phyloP scores from a whole-genome alignment of 2,888 invertebrate genomes.

The Dryomyza anilis region DNA sequence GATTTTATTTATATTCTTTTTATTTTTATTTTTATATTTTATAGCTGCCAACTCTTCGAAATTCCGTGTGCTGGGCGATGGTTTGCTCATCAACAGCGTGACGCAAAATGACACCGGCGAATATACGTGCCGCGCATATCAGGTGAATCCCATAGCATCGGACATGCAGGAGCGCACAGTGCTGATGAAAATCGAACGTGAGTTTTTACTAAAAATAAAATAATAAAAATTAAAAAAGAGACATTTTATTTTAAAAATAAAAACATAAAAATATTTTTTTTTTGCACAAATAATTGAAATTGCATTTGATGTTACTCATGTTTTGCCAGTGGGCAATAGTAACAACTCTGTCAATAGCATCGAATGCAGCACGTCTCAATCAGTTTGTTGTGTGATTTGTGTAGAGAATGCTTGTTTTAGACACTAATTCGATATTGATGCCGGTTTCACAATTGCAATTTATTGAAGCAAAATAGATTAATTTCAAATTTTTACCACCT shows the following conservation, averaged over 20 bases:
- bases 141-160: constrained; percentile 63
- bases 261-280: background rate
- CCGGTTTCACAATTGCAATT: no score
- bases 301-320: no score
- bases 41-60: constrained; percentile 52
- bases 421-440: no score
- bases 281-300: background rate
- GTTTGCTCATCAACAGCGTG: constrained; percentile 65
- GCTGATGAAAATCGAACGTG: constrained; percentile 67
- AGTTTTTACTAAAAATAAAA: constrained; percentile 52
- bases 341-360: no score
- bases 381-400: no score
- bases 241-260: background rate
- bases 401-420: no score
- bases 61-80: constrained; percentile 64
- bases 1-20: constrained; percentile 5
- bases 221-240: background rate
- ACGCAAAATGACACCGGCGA: constrained; percentile 65
- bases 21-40: constrained; percentile 11
- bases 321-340: no score
- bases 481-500: no score
- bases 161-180: constrained; percentile 65
- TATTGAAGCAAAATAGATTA: no score
- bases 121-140: constrained; percentile 67
- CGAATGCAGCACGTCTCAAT: no score